Base-by-base conservation (phyloP, 2,888 invertebrate species). In the Scrobipalpa costella region DNA sequence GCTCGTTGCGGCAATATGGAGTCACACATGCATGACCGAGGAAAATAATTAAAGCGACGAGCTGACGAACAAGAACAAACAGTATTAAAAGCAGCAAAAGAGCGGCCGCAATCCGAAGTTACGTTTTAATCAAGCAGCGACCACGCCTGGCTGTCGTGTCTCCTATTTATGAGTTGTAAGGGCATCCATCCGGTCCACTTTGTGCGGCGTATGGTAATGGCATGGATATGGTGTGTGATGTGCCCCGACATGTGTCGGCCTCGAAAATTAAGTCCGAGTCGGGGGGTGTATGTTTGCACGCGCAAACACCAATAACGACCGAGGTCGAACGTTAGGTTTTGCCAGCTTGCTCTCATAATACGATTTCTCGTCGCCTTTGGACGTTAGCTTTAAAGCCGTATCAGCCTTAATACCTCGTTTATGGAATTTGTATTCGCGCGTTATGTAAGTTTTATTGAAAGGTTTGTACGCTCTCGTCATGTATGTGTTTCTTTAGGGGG, bases 91-190 rank as follows among this genome's bases (percentile, higher is more conserved):
- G 75, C 74, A 73, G 74, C 70, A 73, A 79, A 80, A 83, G 81
- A 81, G 81, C 77, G 79, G 73, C 73, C 68, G 74, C 78, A 75
- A 76, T 79, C 73, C 74, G 68, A 79, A 82, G 82, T 84, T 81
- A 84, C 85, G 81, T 89, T 87, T 89, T 86, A 90, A 88, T 88
- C 86, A 88, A 84, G 85, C 84, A 81, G 75, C 79, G 83, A 80
- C 88, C 86, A 85, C 85, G 83, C 87, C 87, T 80, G 71, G 72
- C 75, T 78, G 80, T 82, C 80, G 80, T 80, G 81, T 79, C 79
- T 78, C 77, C 83, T 84, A 85, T 87, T 85, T 85, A 86, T 83
- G 85, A 84, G 84, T 81, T 82, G 80, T 82, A 79, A 83, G 82
- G 85, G 81, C 83, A 82, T 82, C 80, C 80, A 80, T 83, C 79